Evolutionary conservation across 2,113 vertebrate genomes (phyloP), one percentile per base, ranked within the genome.

Genomic region (Plecturocebus donacophilus): DNA sequence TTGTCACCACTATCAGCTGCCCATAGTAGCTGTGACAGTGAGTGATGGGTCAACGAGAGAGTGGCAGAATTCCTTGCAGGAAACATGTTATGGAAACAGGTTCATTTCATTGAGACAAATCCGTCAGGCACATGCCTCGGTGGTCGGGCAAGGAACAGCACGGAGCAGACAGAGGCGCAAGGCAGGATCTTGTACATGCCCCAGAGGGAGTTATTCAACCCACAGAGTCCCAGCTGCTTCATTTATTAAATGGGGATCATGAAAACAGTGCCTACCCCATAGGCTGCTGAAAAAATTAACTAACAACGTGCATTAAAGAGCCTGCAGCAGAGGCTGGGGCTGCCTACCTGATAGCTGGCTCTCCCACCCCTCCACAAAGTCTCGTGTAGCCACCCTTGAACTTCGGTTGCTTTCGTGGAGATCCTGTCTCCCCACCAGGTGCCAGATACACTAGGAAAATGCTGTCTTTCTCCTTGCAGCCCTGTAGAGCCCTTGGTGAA

Each of bases 101-200:
- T 54, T 38, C 27, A 70, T 21, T 71, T 70, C 38, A 17, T 3
- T 13, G 49, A 79, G 45, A 45, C 17, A 30, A 16, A 23, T 14
- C 8, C n/a, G 4, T 16, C 6, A 1, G 23, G 64, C 1, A 3
- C 3, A 23, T 3, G 9, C 20, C 70, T 47, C 5, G 0, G 11
- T 47, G 25, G 14, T 7, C 6, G 38, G 64, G 76, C 6, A 7
- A 75, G 6, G 35, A 30, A n/a, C 35, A 25, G 35, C 66, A 19
- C 0, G 12, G 56, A 25, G 54, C 32, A 16, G 20, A 40, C 10
- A 20, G 12, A 45, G 38, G 35, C 9, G 12, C 3, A 23, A 40
- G 7, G 68, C n/a, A 23, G 20, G 38, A 13, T 14, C 35, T 3
- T 8, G 17, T 11, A 16, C 2, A 3, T 40, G 79, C 38, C 68